Conservation (phyloP, 2,113 vertebrate species). For the Erythrolamprus reginae region DNA sequence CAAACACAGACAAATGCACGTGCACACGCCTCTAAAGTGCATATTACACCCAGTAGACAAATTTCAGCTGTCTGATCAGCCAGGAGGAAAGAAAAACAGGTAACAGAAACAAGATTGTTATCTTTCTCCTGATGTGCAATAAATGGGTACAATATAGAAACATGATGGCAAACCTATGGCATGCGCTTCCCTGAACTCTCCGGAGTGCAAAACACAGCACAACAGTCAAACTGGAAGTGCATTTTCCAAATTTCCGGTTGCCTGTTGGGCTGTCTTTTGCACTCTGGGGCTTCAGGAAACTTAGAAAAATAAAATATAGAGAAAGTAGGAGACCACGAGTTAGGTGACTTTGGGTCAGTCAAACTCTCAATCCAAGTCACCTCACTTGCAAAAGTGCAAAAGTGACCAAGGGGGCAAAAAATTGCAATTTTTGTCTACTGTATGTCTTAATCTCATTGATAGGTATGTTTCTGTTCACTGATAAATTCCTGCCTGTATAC, state of each 20-base stretch:
- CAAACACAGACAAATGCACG: not conserved
- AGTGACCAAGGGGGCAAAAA: not conserved
- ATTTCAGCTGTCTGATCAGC: not conserved
- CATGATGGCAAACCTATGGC: too few relatives aligned
- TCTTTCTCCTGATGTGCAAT: not conserved
- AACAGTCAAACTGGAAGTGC: too few relatives aligned
- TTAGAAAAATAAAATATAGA: too few relatives aligned
- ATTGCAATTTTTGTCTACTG: not conserved
- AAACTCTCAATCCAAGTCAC: not conserved
- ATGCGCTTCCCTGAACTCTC: too few relatives aligned
- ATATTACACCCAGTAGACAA: not conserved
- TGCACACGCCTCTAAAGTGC: not conserved
- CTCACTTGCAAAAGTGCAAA: not conserved
- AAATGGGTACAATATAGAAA: not conserved
- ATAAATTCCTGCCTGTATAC: not conserved
- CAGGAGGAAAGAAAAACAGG: not conserved
- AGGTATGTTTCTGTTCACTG: not conserved
- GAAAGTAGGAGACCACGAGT: not conserved
- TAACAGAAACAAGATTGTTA: not conserved
- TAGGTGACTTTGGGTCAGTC: not conserved
- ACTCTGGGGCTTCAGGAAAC: too few relatives aligned
- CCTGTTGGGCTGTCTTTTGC: too few relatives aligned
- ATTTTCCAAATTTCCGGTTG: too few relatives aligned
- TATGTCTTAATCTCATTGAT: not conserved
- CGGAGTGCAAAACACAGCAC: too few relatives aligned